Percentiles rank a stretch among this genome's conserved stretches.
These are phyloP conservation scores for Conus betulinus DNA, from an alignment of 1,140 invertebrate species.

Conservation along the genomic window DNA sequence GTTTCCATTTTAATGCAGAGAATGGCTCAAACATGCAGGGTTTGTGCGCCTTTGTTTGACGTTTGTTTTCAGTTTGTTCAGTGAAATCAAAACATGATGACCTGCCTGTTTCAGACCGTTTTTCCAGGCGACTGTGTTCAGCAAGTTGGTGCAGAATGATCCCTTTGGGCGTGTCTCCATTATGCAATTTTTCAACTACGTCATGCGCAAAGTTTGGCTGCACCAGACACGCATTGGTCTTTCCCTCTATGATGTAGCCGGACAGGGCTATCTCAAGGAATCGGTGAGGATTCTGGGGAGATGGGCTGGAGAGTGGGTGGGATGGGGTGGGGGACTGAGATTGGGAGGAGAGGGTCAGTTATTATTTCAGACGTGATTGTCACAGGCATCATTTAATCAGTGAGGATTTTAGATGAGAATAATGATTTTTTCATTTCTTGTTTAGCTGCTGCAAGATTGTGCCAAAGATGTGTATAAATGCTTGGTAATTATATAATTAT, in stretches of 20 bases:
- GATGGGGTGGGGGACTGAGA: too few species aligned
- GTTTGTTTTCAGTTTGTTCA: too few species aligned
- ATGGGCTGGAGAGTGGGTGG: too few species aligned
- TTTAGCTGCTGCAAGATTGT: too few species aligned
- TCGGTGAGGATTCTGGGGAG: constrained; percentile 77
- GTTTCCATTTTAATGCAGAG: too few species aligned
- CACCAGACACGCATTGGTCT: constrained; percentile 94
- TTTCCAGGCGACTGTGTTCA: constrained; percentile 90
- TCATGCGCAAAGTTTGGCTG: constrained; percentile 95
- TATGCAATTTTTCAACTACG: constrained; percentile 92
- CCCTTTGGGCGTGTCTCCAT: constrained; percentile 83
- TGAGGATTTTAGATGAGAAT: neutral
- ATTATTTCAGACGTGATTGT: neutral
- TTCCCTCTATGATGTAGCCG: constrained; percentile 93
- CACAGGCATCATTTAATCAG: neutral
- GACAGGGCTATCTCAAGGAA: constrained; percentile 93
- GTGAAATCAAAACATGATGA: neutral
- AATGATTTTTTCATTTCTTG: too few species aligned
- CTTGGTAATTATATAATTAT: too few species aligned
- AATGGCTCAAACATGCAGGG: too few species aligned
- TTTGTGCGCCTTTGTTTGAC: too few species aligned
- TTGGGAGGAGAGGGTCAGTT: neutral
- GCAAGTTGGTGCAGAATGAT: constrained; percentile 89
- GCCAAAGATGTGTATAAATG: too few species aligned
- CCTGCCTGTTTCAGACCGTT: constrained; percentile 79